Percentiles rank a stretch among this genome's conserved stretches.
Evolutionary conservation across 2,888 invertebrate species (phyloP).

Genomic region (Drosophila anceps): DNA sequence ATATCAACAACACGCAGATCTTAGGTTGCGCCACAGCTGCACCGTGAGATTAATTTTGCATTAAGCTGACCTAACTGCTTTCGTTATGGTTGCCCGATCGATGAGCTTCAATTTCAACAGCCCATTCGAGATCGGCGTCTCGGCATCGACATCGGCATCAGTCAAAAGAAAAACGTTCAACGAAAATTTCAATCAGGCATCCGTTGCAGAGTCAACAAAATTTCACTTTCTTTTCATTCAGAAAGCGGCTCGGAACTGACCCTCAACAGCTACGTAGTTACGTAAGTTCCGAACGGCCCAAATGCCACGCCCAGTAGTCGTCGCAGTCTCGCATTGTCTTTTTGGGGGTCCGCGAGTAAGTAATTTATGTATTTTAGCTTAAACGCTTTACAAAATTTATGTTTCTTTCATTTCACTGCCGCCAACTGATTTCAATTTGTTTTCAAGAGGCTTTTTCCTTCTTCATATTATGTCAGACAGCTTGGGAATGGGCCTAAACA

Average conservation of each 20-base stretch:
- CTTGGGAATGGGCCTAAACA: not conserved
- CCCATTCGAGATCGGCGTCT: conserved; percentile 16
- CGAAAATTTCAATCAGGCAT: conserved; percentile 51
- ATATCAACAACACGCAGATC: not conserved
- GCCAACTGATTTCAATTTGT: conserved; percentile 54
- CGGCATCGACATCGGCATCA: conserved; percentile 8
- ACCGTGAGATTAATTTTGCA: conserved; percentile 41
- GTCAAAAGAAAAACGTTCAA: conserved; percentile 39
- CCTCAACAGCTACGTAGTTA: conserved; percentile 62
- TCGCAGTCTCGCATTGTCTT: conserved; percentile 3
- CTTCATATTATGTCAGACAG: conserved; percentile 44
- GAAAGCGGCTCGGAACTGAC: conserved; percentile 51
- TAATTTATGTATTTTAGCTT: conserved; percentile 35
- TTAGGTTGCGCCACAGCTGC: not conserved
- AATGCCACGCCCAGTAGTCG: conserved; percentile 70
- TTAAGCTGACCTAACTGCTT: conserved; percentile 15
- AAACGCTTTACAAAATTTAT: conserved; percentile 73
- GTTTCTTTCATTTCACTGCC: conserved; percentile 48
- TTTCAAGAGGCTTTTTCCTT: conserved; percentile 14
- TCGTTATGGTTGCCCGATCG: conserved; percentile 24
- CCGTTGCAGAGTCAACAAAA: conserved; percentile 43
- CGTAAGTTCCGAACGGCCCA: conserved; percentile 40
- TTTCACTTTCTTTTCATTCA: conserved; percentile 75
- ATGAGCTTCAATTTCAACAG: conserved; percentile 49
- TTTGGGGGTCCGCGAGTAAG: conserved; percentile 30